Conservation (phyloP, 2,888 invertebrate species). For the Anticlea derivata region DNA sequence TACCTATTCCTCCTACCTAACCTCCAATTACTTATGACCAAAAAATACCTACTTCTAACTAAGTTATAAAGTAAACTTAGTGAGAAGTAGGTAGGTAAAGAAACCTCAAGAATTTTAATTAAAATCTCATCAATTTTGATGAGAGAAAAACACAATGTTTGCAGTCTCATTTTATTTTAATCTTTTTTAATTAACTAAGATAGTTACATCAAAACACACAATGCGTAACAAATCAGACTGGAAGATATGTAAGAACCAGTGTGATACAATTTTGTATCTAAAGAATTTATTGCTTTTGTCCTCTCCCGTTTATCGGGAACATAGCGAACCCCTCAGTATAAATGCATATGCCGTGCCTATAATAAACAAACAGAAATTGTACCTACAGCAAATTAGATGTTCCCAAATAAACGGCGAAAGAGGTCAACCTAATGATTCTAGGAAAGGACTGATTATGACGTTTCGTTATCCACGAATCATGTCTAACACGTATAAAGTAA, state of each 20-base stretch:
- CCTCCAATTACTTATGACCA: too few species aligned
- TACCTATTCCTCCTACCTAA: too few species aligned
- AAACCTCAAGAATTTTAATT: constrained; percentile 2
- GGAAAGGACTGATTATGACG: constrained; percentile 57
- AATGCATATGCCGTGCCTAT: constrained; percentile 39
- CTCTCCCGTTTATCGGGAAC: constrained; percentile 30
- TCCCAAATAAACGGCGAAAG: constrained; percentile 56
- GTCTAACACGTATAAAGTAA: constrained; percentile 74
- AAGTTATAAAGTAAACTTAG: background rate
- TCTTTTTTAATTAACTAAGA: constrained; percentile 73
- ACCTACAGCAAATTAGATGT: constrained; percentile 24
- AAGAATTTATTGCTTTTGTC: constrained; percentile 41
- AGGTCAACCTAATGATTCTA: constrained; percentile 56
- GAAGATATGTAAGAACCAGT: constrained; percentile 73
- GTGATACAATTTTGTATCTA: constrained; percentile 60
- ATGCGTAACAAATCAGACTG: constrained; percentile 76
- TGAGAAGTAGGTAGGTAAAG: too few species aligned
- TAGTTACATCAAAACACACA: constrained; percentile 80
- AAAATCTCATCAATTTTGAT: constrained; percentile 16
- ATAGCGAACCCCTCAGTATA: constrained; percentile 18
- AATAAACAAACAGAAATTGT: constrained; percentile 41
- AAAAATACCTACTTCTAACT: background rate
- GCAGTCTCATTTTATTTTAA: constrained; percentile 80
- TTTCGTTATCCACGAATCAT: constrained; percentile 66
- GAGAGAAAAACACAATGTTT: constrained; percentile 53